Evolutionary conservation across 2,113 vertebrate species (phyloP).

Genomic region (Butastur rufipennis): DNA sequence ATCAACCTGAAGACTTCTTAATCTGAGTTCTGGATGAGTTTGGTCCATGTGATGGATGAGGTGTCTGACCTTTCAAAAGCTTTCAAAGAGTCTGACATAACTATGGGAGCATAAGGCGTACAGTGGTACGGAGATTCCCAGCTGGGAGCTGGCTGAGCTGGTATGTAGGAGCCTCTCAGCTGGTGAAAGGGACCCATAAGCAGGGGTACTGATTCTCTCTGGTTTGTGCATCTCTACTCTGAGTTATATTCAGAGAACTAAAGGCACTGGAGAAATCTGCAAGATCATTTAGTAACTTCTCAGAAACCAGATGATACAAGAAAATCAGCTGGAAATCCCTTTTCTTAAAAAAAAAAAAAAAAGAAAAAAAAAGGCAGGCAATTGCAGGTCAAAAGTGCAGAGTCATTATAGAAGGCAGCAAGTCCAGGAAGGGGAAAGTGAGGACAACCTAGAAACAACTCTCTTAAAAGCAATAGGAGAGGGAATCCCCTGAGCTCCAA

Average conservation of each 20-base stretch:
- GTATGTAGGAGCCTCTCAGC: neutral
- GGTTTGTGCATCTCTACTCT: neutral
- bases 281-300: neutral
- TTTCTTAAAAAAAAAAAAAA: neutral
- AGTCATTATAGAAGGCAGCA: neutral
- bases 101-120: fast-evolving
- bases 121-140: neutral
- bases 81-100: neutral
- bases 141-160: neutral
- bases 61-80: neutral
- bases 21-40: neutral
- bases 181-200: neutral
- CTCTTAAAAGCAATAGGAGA: neutral
- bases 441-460: neutral
- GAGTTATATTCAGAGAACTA: neutral
- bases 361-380: neutral
- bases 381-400: neutral
- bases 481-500: neutral
- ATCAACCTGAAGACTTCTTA: neutral
- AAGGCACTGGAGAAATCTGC: neutral
- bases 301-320: neutral
- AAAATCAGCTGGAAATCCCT: neutral
- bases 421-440: neutral
- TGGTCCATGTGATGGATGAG: neutral
- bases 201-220: neutral